Percentiles rank a stretch among this genome's conserved stretches.
Evolutionary conservation across 2,888 invertebrate species (phyloP).

Genomic region (Caenorhabditis virilis): DNA sequence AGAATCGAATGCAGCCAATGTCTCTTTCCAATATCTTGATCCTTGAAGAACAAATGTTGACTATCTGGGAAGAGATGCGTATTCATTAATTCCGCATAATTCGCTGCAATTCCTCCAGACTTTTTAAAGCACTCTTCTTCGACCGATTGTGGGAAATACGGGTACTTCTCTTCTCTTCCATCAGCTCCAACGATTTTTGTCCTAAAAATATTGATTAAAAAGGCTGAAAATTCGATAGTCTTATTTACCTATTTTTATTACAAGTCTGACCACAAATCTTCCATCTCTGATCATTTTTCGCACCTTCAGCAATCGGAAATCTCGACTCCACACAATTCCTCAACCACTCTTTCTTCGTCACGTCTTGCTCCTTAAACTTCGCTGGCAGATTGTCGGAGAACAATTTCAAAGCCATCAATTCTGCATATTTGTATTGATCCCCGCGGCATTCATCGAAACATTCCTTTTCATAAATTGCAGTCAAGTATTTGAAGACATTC

Average conservation of each 20-base stretch:
- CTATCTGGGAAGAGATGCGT: conserved; percentile 44
- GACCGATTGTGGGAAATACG: conserved; percentile 43
- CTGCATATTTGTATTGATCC: conserved; percentile 52
- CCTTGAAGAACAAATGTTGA: conserved; percentile 52
- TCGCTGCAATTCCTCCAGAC: conserved; percentile 30
- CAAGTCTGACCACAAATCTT: conserved; percentile 51
- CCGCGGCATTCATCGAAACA: conserved; percentile 37
- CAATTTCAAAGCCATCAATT: conserved; percentile 47
- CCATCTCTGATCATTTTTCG: conserved; percentile 48
- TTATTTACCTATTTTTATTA: conserved; percentile 40
- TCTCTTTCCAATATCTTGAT: conserved; percentile 51
- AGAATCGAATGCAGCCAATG: conserved; percentile 53
- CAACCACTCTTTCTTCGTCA: conserved; percentile 51
- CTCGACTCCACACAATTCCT: conserved; percentile 48
- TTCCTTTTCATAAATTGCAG: conserved; percentile 39
- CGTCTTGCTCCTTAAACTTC: conserved; percentile 55
- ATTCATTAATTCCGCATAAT: conserved; percentile 50
- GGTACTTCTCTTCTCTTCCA: conserved; percentile 44
- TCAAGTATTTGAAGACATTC: conserved; percentile 28
- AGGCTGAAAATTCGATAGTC: neutral
- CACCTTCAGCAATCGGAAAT: conserved; percentile 47
- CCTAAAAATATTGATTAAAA: conserved; percentile 7
- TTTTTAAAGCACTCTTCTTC: conserved; percentile 46
- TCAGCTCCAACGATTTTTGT: conserved; percentile 42
- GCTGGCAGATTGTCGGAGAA: conserved; percentile 39